A percentile compares a stretch with the other conserved stretches of the same genome.
These are phyloP conservation scores for Oryzias celebensis DNA, from an alignment of 2,113 vertebrate species.

Conservation along the genomic window DNA sequence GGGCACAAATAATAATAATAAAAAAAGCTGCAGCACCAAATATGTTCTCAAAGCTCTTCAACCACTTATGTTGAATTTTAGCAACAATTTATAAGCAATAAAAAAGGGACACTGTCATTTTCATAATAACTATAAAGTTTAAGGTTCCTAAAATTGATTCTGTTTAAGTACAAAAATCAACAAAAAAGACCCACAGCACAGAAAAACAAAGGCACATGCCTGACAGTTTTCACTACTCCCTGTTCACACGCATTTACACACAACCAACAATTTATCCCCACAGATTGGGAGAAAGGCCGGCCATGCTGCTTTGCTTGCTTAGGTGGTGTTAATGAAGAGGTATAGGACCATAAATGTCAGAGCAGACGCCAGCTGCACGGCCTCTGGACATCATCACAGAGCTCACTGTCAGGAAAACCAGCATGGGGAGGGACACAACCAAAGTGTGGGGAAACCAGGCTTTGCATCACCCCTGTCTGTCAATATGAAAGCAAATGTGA, in stretches of 20 bases:
- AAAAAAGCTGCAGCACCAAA: neutral
- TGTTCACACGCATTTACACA: slow-evolving; percentile 29
- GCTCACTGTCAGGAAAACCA: slow-evolving; percentile 60
- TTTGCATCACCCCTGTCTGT: no score
- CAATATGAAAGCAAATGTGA: no score
- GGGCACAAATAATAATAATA: neutral
- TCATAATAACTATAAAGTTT: no score
- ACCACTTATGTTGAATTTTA: no score
- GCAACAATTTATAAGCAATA: no score
- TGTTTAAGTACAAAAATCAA: no score
- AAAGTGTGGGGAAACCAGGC: neutral
- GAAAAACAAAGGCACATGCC: slow-evolving; percentile 2
- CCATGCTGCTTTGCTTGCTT: slow-evolving; percentile 76
- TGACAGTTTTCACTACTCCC: slow-evolving; percentile 4
- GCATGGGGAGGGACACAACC: slow-evolving; percentile 24
- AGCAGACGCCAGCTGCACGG: slow-evolving; percentile 79
- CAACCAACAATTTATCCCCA: slow-evolving; percentile 41
- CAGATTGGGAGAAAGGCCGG: slow-evolving; percentile 39
- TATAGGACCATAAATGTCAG: slow-evolving; percentile 85
- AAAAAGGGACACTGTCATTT: no score
- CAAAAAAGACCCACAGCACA: neutral
- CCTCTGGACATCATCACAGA: slow-evolving; percentile 83
- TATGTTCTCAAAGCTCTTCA: neutral
- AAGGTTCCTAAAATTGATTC: no score
- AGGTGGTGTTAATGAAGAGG: slow-evolving; percentile 87